These are phyloP conservation scores for Parelbella ahira DNA, from an alignment of 2,888 invertebrate genomes.

Conservation along the genomic window DNA sequence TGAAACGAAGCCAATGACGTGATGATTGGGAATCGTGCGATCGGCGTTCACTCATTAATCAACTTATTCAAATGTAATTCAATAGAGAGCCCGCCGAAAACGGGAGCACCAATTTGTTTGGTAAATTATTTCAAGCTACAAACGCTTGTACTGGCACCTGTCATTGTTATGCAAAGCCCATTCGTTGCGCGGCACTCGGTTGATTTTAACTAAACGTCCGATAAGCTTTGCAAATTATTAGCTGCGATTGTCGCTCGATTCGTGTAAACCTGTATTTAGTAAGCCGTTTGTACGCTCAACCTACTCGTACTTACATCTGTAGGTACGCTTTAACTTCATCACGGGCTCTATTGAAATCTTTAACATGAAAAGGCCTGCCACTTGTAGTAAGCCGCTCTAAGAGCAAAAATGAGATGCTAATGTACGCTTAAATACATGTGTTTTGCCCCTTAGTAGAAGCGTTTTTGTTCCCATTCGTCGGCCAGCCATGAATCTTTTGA, in stretches of 20 bases:
- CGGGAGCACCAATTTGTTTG: slow-evolving; percentile 13
- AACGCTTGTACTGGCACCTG: slow-evolving; percentile 3
- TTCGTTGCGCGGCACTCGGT: background rate
- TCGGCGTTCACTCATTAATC: slow-evolving; percentile 12
- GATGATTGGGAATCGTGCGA: slow-evolving; percentile 11
- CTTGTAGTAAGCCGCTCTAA: slow-evolving; percentile 14
- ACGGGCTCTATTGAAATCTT: slow-evolving; percentile 13
- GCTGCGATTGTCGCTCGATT: slow-evolving; percentile 6
- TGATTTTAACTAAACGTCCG: slow-evolving; percentile 8
- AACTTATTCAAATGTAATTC: slow-evolving; percentile 21
- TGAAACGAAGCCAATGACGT: slow-evolving; percentile 6
- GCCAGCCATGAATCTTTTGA: slow-evolving; percentile 19
- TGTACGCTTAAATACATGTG: slow-evolving; percentile 12
- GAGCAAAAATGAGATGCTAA: slow-evolving; percentile 23
- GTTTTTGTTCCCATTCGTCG: slow-evolving; percentile 10
- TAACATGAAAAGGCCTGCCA: slow-evolving; percentile 5
- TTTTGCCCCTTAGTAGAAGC: slow-evolving; percentile 12
- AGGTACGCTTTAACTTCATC: slow-evolving; percentile 7
- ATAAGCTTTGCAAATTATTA: slow-evolving; percentile 16
- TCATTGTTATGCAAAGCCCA: slow-evolving; percentile 8
- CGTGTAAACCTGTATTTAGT: slow-evolving; percentile 8
- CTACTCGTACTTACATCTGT: background rate
- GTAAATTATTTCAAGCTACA: slow-evolving; percentile 16
- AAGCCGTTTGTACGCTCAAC: too few relatives aligned
- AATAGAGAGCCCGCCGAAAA: slow-evolving; percentile 12